Base-by-base conservation (phyloP, 2,113 vertebrate species). In the Tachysurus fulvidraco region DNA sequence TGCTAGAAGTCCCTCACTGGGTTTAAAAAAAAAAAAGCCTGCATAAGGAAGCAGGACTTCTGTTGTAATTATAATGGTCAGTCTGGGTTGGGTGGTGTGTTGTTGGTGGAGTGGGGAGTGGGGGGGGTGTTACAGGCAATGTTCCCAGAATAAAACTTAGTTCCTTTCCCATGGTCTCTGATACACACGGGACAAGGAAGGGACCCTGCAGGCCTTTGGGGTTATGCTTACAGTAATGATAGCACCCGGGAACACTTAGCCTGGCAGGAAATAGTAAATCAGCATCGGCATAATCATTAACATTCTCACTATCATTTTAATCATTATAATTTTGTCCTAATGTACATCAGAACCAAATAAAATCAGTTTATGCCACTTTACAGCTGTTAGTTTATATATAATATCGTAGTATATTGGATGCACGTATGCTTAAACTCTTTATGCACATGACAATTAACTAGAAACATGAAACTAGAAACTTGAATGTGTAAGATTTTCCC, bases 101-200 rank as follows among this genome's bases (percentile, higher is more conserved):
- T 36, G 36, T 36, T 36, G 46, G 46, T 50, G 8, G 46, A 9
- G 46, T 50, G 46, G 46, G 46, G 46, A 7, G 46, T 9, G 8
- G 46, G 5, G 46, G 1, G 46, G 46, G 46, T 50, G 46, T 69
- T 88, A 23, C 62, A 80, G 83, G 86, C 74, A 60, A 88, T 87
- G 85, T 91, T 91, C 88, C 90, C 91, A 91, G 87, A 88, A 89
- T 89, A 89, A 84, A 67, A 65, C 52, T 41, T 60, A 81, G 78
- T 73, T 83, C 83, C 85, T 90, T 91, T 91, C 91, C 90, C 91
- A 91, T 89, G 91, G 77, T 89, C 88, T 55, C 50, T 46, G 50
- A 85, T 83, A 77, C 87, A 83, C 85, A 60, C 25, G 85, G 81
- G 89, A 91, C 54, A 1, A 54, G 28, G 19, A n/a, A 36, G 30